Base-by-base conservation (phyloP, 1,140 invertebrate species). In the Drosophila ananassae region DNA sequence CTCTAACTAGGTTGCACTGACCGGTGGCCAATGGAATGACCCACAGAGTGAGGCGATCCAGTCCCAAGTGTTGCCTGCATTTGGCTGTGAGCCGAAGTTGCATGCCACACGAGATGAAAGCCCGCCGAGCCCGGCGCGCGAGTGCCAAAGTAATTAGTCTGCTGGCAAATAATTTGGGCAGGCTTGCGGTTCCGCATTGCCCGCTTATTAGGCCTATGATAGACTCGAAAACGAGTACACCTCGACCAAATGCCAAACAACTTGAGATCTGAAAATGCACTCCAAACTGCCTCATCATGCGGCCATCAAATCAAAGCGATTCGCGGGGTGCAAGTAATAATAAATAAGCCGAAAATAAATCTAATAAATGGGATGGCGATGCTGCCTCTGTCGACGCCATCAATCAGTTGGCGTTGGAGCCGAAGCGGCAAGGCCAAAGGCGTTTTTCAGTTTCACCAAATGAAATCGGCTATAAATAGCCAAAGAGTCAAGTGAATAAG, bases 91-190 rank as follows among this genome's bases (percentile, higher is more conserved):
- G 61, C 63, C 17, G 24, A 46, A 46, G 64, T 64, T 84, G 73
- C 59, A 87, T 85, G 78, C 75, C 83, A 83, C 74, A 68, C 57
- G 61, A 89, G 83, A 89, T 89, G 83, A 89, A 87, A 89, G 83
- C 79, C 72, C 37, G 79, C 82, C 82, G 82, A 73, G 39, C 39
- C 69, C 34, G 56, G 30, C 76, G 62, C 64, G 67, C 66, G 83
- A 89, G 83, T 89, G 83, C 83, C 83, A 83, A 79, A 89, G 83
- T 89, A 89, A 89, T 89, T 89, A 89, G 83, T 89, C 79, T 83
- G 75, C 60, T 77, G 56, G 79, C 84, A 59, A 81, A 77, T 77
- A 79, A 73, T 89, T 89, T 79, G 74, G 83, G 75, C 75, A 87
- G 58, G 62, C 83, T 89, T 63, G 76, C 72, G 81, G 82, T 85